phyloP scores from a whole-genome alignment of 2,797 vertebrate genomes.

The Manis javanica region DNA sequence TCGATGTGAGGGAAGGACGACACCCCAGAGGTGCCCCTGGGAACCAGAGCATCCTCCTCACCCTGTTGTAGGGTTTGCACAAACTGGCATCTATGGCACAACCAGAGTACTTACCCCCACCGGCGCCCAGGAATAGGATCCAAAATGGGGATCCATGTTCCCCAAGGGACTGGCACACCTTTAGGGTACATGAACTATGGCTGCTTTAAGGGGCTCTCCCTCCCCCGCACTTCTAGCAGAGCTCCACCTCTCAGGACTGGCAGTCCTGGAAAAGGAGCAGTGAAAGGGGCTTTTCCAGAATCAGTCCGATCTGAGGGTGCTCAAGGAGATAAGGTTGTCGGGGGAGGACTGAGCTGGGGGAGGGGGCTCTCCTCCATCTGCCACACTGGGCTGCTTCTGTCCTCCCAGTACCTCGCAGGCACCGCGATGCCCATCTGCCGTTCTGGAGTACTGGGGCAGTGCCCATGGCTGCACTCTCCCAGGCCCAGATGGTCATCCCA shows the following conservation, averaged over 20 bases:
- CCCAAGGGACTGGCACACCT: no score
- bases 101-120: background rate
- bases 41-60: background rate
- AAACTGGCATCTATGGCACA: background rate
- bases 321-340: background rate
- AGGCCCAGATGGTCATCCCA: constrained; percentile 59
- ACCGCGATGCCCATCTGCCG: constrained; percentile 51
- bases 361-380: background rate
- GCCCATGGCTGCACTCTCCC: background rate
- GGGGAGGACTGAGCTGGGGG: background rate
- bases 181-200: no score
- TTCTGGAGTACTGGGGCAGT: background rate
- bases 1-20: background rate
- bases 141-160: rapidly evolving
- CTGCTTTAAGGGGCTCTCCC: background rate
- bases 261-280: background rate
- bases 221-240: no score
- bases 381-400: background rate
- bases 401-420: background rate
- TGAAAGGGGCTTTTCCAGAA: background rate
- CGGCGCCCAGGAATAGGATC: background rate
- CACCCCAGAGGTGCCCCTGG: rapidly evolving
- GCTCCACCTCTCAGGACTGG: background rate
- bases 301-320: background rate
- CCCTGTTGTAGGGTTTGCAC: background rate